Base-by-base conservation (phyloP, 2,888 invertebrate genomes). In the Abrostola tripartita region DNA sequence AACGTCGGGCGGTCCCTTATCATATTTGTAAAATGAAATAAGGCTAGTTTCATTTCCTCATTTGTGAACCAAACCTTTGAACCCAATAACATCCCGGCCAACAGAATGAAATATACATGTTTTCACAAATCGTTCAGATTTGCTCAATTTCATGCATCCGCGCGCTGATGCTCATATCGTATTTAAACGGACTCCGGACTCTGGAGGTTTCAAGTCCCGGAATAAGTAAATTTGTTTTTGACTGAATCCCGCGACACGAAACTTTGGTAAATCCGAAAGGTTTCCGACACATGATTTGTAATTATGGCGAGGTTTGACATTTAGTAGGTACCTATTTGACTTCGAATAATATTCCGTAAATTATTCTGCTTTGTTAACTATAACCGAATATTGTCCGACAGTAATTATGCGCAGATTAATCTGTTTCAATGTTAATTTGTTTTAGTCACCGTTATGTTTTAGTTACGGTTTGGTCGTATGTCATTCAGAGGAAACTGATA, bases 141-240 rank as follows among this genome's bases (percentile, higher is more conserved):
- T 42, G 37, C 51, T 66, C 80, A 74, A 77, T 70, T 77, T 77
- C 78, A 79, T 79, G 78, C 74, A 68, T 57, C 58, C 74, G 42
- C 64, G 78, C 67, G 38, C 60, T 73, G 69, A 69, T 61, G 66
- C 74, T 79, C 80, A 79, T 80, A 70, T 79, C 74, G 70, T 79
- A 79, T 77, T 79, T 77, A 79, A 73, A 77, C 68, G 65, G 53
- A 42, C 41, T 51, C 49, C 58, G 47, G 40, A 52, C 55, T 51
- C 67, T 40, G 35, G 79, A 63, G 79, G 63, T 54, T 51, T 52
- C 58, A 7, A 37, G 12, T 44, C 61, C 41, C 60, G 73, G 64
- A 77, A 77, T 77, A 77, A 73, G 66, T 79, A 79, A 77, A 66
- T 77, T 77, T 77, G 64, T 77, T 70, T 76, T 79, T 55, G 47